These are phyloP conservation scores for Cherax quadricarinatus DNA, from an alignment of 1,140 invertebrate species.

Conservation along the genomic window DNA sequence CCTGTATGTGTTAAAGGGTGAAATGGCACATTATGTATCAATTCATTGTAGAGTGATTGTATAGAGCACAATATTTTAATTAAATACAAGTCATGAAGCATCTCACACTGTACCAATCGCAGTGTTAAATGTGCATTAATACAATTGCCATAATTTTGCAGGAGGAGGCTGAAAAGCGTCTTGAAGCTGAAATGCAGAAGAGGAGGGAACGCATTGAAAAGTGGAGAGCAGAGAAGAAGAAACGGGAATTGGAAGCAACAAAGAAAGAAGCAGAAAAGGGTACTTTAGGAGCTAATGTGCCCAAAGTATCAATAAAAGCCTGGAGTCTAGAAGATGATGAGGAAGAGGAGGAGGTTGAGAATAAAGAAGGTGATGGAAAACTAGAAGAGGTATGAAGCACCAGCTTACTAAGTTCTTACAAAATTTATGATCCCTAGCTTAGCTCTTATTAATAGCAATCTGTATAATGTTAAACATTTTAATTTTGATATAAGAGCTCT, in stretches of 20 bases:
- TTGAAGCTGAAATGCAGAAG: constrained; percentile 98
- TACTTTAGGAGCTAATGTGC: constrained; percentile 77
- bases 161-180: constrained; percentile 85
- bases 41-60: no score
- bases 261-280: constrained; percentile 85
- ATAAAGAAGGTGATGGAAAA: constrained; percentile 70
- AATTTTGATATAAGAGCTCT: no score
- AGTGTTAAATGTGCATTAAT: neutral
- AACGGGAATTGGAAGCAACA: constrained; percentile 87
- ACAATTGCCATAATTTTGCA: constrained; percentile 70
- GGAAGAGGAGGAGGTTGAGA: constrained; percentile 76
- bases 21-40: no score
- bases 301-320: constrained; percentile 81
- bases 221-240: constrained; percentile 92
- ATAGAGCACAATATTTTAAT: no score
- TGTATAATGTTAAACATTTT: no score
- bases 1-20: no score
- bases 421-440: no score
- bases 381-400: constrained; percentile 34
- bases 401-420: neutral
- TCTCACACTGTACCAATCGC: no score
- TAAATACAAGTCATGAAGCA: no score
- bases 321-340: constrained; percentile 95
- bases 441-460: no score
- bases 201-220: constrained; percentile 94